phyloP scores from a whole-genome alignment of 23 tunicate species.

The Halocynthia roretzi region DNA sequence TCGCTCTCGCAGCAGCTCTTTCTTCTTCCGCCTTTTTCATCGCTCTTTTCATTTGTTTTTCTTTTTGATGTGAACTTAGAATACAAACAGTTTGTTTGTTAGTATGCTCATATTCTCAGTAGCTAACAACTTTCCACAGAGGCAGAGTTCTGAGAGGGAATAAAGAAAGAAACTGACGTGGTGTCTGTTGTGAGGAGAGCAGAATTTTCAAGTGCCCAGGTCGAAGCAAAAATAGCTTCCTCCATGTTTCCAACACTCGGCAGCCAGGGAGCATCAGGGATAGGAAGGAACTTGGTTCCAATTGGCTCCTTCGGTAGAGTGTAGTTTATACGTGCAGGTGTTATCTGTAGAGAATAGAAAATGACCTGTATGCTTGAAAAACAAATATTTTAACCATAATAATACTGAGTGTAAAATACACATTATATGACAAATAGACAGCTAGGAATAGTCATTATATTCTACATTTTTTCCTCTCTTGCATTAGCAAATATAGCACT shows the following conservation, averaged over 20 bases:
- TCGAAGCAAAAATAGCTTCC: constrained; percentile 54
- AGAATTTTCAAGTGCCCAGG: constrained; percentile 43
- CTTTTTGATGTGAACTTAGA: constrained; percentile 67
- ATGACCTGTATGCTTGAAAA: too few relatives aligned
- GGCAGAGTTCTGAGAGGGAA: not conserved
- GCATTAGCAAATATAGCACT: too few relatives aligned
- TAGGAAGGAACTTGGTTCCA: constrained; percentile 3
- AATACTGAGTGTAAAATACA: too few relatives aligned
- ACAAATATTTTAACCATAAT: too few relatives aligned
- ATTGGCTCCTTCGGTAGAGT: constrained; percentile 19
- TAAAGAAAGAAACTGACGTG: constrained; percentile 43
- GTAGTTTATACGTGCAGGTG: constrained; percentile 8
- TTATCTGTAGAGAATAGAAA: not conserved
- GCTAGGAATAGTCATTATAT: too few relatives aligned
- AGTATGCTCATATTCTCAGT: too few relatives aligned
- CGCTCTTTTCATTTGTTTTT: constrained; percentile 53
- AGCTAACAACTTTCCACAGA: not conserved
- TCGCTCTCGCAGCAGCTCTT: constrained; percentile 53
- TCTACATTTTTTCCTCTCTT: too few relatives aligned
- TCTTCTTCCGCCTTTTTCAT: constrained; percentile 45
- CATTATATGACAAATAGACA: too few relatives aligned
- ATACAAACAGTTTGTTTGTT: too few relatives aligned
- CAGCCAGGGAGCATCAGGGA: constrained; percentile 94
- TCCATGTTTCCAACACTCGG: constrained; percentile 53
- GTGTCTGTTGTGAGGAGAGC: constrained; percentile 78